Evolutionary conservation across 2,797 vertebrate species (phyloP), one percentile per base, ranked within the genome.

Genomic region (Mormyrus proboscirostris): DNA sequence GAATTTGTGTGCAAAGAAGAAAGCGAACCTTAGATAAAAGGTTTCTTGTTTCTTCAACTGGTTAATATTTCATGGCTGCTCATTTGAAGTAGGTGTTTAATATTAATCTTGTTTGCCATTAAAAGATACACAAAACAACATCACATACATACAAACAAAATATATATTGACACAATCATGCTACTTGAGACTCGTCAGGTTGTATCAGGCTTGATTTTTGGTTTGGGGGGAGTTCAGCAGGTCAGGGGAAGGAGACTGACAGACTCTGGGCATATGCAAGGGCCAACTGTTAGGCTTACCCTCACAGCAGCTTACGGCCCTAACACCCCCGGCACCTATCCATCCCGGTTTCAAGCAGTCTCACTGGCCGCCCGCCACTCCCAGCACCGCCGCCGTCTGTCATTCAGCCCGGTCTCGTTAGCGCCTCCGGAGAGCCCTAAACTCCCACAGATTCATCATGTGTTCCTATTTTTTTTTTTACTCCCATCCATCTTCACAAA

Each of bases 51-150:
- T 94, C 93, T 93, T 89, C 14, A 93, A 90, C 92, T 92, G 94
- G 93, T 95, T 93, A 96, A 96, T 95, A 95, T 95, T 95, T 95
- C 92, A 95, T 95, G 94, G 94, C 93, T 90, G 90, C 92, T 93
- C 95, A 94, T 95, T 96, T 95, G 95, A 96, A 95, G 94, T 94
- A 89, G 90, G 92, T 94, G 95, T 95, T 94, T 95, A 95, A 95
- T 95, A 95, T 95, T 94, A 95, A 95, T 94, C 92, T 93, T 94
- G 94, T 93, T 93, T 93, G 93, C 93, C 92, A 95, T 92, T 90
- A 94, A 89, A 85, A 92, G 91, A 89, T 90, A 90, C 85, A 89
- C 69, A 55, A 86, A 90, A 88, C 90, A 91, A 91, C 90, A 89
- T 86, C 88, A 90, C 89, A 89, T 85, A 44, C 22, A 53, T 85